A percentile compares a stretch with the other conserved stretches of the same genome.
These are phyloP conservation scores for Nettapus auritus DNA, from an alignment of 2,113 vertebrate species.

Conservation along the genomic window DNA sequence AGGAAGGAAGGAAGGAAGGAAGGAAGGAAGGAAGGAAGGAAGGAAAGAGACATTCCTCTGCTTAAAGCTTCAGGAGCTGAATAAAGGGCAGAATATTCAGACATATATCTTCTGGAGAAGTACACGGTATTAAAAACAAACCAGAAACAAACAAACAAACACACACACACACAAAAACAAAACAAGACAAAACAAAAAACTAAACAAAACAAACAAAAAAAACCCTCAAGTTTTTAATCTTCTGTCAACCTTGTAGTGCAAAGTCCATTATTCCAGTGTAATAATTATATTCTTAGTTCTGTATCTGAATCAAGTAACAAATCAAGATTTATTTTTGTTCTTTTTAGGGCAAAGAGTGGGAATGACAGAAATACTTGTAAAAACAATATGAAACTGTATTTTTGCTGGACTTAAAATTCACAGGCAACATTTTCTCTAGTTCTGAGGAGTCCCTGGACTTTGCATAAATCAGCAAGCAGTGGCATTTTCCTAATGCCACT, in stretches of 20 bases:
- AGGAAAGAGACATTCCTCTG: neutral
- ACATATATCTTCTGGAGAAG: neutral
- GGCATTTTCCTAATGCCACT: constrained; percentile 56
- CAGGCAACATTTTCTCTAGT: neutral
- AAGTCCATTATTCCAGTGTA: neutral
- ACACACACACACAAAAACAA: too few species aligned
- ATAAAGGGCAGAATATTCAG: neutral
- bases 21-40: too few species aligned
- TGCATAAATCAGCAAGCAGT: constrained; percentile 32
- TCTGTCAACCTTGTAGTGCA: neutral
- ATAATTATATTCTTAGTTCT: neutral
- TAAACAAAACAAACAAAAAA: neutral
- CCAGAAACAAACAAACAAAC: too few species aligned
- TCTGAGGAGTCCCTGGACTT: neutral
- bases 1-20: too few species aligned
- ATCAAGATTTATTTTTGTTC: neutral
- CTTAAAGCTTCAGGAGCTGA: neutral
- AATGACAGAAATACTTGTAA: neutral
- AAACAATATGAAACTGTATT: neutral
- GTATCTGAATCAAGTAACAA: neutral
- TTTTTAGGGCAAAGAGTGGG: neutral
- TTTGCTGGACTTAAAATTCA: neutral
- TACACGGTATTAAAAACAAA: too few species aligned
- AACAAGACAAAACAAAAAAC: too few species aligned
- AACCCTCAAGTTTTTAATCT: neutral